Evolutionary conservation across 30 jellyfish, hydroid and myxozoan genomes (phyloP).

Genomic region (Aurelia coerulea): DNA sequence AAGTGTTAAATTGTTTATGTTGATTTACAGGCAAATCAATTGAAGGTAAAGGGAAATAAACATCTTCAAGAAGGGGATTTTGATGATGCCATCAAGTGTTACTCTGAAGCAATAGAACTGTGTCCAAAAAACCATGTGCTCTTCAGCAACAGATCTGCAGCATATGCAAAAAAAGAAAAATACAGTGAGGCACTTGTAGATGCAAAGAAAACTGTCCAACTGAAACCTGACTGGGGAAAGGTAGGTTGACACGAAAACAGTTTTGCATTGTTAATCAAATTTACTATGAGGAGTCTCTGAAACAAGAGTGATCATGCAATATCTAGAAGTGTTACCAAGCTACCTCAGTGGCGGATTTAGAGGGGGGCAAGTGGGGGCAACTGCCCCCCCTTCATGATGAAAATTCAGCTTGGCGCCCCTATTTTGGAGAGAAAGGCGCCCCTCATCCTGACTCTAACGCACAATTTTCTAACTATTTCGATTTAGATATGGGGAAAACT

Average conservation of each 20-base stretch:
- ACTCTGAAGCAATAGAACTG: constrained; percentile 95
- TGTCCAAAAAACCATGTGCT: constrained; percentile 91
- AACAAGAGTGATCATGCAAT: no score
- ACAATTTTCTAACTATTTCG: no score
- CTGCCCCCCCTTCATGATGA: no score
- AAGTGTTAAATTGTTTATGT: neutral
- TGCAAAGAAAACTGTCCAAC: constrained; percentile 96
- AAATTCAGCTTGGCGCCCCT: no score
- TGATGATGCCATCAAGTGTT: constrained; percentile 83
- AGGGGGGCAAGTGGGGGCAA: no score
- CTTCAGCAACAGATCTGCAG: constrained; percentile 99
- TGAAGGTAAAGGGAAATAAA: constrained; percentile 87
- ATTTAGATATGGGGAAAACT: no score
- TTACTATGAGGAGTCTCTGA: no score
- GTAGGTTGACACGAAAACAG: constrained; percentile 10
- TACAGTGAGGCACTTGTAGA: constrained; percentile 88
- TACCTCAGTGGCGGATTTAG: no score
- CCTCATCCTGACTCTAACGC: no score
- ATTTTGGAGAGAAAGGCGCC: no score
- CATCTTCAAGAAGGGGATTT: constrained; percentile 81
- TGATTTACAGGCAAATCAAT: constrained; percentile 73
- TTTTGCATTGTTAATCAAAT: no score
- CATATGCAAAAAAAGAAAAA: constrained; percentile 95
- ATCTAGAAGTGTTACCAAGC: no score
- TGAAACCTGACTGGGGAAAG: constrained; percentile 99